Conservation (phyloP, 2,888 invertebrate species). For the Chalcis sispes region DNA sequence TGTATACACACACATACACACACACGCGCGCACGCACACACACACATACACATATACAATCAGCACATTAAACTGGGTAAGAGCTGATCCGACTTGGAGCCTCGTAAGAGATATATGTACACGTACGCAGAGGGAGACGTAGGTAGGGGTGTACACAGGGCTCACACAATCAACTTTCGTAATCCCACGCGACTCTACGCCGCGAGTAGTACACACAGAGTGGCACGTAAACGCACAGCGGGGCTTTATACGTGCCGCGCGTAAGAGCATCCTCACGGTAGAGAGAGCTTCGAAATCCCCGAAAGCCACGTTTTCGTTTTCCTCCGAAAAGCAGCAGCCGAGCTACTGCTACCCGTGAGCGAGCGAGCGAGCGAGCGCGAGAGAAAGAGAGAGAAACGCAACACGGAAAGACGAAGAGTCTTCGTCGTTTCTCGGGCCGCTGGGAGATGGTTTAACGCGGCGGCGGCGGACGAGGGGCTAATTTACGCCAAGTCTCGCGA, state of each 20-base stretch:
- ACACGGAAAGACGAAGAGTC: too few relatives aligned
- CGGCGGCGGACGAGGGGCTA: constrained; percentile 63
- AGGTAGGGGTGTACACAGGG: not conserved
- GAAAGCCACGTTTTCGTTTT: constrained; percentile 1
- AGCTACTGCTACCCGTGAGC: not conserved
- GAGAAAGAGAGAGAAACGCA: not conserved
- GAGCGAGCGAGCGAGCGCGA: not conserved
- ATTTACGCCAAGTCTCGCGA: constrained; percentile 73
- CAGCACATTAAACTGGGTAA: not conserved
- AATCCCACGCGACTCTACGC: constrained; percentile 54
- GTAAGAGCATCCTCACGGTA: constrained; percentile 4
- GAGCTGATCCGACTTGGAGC: not conserved
- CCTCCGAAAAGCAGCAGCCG: not conserved
- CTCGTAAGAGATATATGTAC: not conserved
- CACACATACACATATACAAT: not conserved
- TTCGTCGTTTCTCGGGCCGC: constrained; percentile 32
- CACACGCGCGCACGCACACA: not conserved
- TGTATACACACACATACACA: not conserved
- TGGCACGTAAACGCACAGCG: not conserved
- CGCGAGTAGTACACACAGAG: constrained; percentile 24
- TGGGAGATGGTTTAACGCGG: constrained; percentile 65
- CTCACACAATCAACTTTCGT: constrained; percentile 55
- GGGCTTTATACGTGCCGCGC: constrained; percentile 14
- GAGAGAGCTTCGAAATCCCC: too few relatives aligned
- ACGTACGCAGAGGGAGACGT: not conserved